A percentile compares a stretch with the other conserved stretches of the same genome.
Conservation (phyloP, 2,888 invertebrate genomes). For the Cryptocephalus primarius region DNA sequence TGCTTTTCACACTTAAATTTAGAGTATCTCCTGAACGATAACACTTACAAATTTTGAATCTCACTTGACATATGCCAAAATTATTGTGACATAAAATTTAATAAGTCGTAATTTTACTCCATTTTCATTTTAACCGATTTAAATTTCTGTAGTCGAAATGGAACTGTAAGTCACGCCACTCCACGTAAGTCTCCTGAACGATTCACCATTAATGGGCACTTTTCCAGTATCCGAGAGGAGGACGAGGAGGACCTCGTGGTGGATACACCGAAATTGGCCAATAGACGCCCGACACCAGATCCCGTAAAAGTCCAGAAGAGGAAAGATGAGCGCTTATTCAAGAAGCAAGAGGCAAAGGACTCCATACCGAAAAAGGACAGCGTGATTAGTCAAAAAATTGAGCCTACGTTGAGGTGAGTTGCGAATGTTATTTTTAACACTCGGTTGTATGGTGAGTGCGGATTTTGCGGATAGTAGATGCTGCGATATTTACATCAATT, state of each 20-base stretch:
- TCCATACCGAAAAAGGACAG: conserved; percentile 13
- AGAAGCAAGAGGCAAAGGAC: conserved; percentile 7
- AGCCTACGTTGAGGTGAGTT: conserved; percentile 18
- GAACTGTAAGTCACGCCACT: no score
- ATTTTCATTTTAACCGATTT: neutral
- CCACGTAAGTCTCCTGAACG: no score
- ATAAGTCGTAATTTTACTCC: neutral
- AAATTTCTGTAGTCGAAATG: no score
- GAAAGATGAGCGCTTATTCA: conserved; percentile 6
- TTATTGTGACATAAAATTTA: neutral
- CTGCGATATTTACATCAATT: no score
- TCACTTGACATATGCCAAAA: neutral
- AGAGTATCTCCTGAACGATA: no score
- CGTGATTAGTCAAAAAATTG: conserved; percentile 13
- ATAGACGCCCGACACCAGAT: conserved; percentile 5
- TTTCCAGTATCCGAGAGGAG: neutral
- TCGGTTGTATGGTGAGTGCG: no score
- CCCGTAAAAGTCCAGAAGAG: conserved; percentile 14
- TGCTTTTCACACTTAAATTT: no score
- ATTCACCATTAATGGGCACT: no score
- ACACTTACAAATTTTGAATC: neutral
- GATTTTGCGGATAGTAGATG: no score
- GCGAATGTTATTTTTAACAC: neutral
- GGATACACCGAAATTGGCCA: neutral
- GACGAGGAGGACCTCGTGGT: neutral